Base-by-base conservation (phyloP, 23 tunicate genomes). In the Ascidia mentula region DNA sequence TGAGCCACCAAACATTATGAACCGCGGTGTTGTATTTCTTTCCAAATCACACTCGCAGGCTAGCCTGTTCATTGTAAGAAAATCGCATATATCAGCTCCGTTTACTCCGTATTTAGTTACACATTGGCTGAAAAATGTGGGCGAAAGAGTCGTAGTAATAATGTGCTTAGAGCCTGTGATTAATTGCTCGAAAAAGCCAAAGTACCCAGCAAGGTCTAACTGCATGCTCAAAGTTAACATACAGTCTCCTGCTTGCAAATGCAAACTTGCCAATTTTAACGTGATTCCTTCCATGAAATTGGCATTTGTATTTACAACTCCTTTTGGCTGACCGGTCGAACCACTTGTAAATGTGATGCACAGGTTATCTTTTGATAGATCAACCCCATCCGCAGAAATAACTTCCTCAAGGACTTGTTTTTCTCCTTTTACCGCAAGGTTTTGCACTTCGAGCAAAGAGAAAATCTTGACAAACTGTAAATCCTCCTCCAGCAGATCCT, bases 301-400 rank as follows among this genome's bases (percentile, higher is more conserved):
- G 35, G 37, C 31, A 18, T 30, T 70, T 33, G 74, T 70, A 34
- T 20, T 33, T 6, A 70, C 35, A 32, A 70, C 13, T 6, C 35
- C 74, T 70, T 70, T 70, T 6, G 74, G 74, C 8, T 70, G 36
- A 12, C 74, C 74, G 5, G 74, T 70, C 30, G 74, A 32, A 22
- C 74, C 74, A 36, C 74, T 70, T 35, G 74, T 32, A 70, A 32
- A 34, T 2, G 7, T 22, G 7, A 70, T 34, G 32, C 31, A 70
- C 13, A 28, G 8, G 6, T 5, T 4, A 12, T 70, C 74, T 35
- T 70, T 70, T 3, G 31, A 2, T 3, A 70, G 18, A 34, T 70
- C 74, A 32, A 70, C 13, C 31, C 32, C 74, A 30, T 3, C 24
- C 1, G 37, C 17, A 20, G 6, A 20, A 3, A 32, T 20, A 20